Base-by-base conservation (phyloP, 2,113 vertebrate genomes). In the Ibidorhyncha struthersii region DNA sequence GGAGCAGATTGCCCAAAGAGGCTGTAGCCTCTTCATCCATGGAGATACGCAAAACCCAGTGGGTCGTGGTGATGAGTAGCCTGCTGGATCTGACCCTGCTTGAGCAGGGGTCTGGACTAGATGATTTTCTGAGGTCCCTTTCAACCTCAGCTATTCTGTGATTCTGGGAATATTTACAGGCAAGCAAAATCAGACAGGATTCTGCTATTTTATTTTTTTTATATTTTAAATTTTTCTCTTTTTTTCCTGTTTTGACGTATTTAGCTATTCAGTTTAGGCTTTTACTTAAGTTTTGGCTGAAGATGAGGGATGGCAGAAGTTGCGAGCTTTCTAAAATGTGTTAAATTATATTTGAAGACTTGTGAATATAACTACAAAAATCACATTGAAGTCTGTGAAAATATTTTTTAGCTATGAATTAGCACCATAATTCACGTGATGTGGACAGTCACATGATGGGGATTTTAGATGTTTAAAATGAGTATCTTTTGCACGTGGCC, bases 301-400 rank as follows among this genome's bases (percentile, higher is more conserved):
- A 86, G 62, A 93, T 69, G 41, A 84, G 65, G 50, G n/a, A 41
- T 78, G 55, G 49, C 14, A 85, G 45, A 92, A 97, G 80, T 92
- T 92, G 61, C 3, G 6, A 87, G 81, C 81, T 84, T 93, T 96
- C 58, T 89, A 81, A 95, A 88, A 96, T 66, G 93, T 95, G 94
- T 79, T 95, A 93, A 87, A 52, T 89, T 78, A 69, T 91, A 86
- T 96, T 95, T 97, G 92, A 96, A 95, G 83, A 95, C 93, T 91
- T 93, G 83, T 76, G 86, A 81, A 86, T 93, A 38, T 69, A 92
- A 74, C 63, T 92, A 82, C 4, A 9, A 86, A 96, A 96, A 86
- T 93, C 59, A 84, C 47, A 53, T 71, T 72, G 50, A 92, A 91
- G 52, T 79, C 61, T 92, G 83, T 87, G 86, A 89, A 96, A 97